Conservation (phyloP, 1,140 invertebrate genomes). For the Brachionus sp. region DNA sequence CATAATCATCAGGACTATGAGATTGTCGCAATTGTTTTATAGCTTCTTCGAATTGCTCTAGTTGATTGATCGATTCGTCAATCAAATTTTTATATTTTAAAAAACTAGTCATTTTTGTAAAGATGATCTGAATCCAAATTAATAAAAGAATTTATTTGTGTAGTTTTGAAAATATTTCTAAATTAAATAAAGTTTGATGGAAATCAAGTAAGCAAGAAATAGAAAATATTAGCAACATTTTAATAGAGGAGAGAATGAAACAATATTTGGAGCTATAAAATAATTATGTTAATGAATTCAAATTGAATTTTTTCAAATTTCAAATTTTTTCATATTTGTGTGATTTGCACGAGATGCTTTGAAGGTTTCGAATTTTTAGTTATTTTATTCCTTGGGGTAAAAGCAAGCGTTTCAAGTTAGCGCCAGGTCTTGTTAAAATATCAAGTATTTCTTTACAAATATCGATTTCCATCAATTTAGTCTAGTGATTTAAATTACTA, state of each 20-base stretch:
- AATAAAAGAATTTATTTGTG: not conserved
- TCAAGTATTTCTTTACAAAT: not conserved
- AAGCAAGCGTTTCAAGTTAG: not conserved
- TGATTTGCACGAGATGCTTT: not conserved
- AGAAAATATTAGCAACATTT: not conserved
- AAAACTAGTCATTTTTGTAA: not conserved
- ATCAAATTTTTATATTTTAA: slow-evolving; percentile 41
- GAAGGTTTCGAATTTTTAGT: not conserved
- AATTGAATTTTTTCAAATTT: not conserved
- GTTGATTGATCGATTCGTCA: slow-evolving; percentile 29
- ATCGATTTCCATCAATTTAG: not conserved
- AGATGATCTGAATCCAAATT: not conserved
- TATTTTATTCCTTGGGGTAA: not conserved
- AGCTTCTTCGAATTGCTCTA: not conserved
- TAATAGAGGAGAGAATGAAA: not conserved
- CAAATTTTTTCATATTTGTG: not conserved
- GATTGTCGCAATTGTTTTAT: not conserved
- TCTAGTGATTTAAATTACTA: not conserved
- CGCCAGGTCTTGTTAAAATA: not conserved
- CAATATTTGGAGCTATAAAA: not conserved
- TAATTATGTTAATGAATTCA: not conserved
- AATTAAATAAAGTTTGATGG: not conserved
- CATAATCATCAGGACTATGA: not conserved
- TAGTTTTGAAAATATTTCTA: slow-evolving; percentile 19
- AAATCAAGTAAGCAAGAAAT: not conserved